Base-by-base conservation (phyloP, 2,888 invertebrate genomes). In the Tubiluchus corallicola region DNA sequence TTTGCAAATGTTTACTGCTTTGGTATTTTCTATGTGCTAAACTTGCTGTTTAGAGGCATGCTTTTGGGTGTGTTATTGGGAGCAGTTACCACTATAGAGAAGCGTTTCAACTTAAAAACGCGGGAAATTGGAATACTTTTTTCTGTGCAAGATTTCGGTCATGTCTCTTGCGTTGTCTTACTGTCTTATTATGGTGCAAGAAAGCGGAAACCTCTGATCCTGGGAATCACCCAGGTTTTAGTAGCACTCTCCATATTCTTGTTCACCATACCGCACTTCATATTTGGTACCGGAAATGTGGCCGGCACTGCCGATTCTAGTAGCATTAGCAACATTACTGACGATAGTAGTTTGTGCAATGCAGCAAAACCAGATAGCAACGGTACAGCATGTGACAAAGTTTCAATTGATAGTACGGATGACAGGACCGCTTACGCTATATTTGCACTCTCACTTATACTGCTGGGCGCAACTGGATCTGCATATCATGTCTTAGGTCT, bases 181-280 rank as follows among this genome's bases (percentile, higher is more conserved):
- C 9, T 29, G 29, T 29, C 29, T 9, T 29, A 44, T 4, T 45
- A 15, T 15, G 44, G 44, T 3, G 4, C 20, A 4, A 9, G 21
- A 5, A 4, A 21, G 4, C 44, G 42, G 20, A 16, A 44, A 17
- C 45, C 44, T 3, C 17, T 20, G 15, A 29, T 29, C 41, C 18
- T 44, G 13, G 44, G 9, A 3, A 4, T 45, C 20, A 41, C 40
- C 4, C 5, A 5, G 3, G 37, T 20, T 9, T 17, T 45, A 13
- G 29, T 15, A 15, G 5, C 5, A 3, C 3, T 44, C 9, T 39
- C 45, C 20, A 29, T 39, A 17, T 45, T 44, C 44, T 39, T 29
- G 3, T 20, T 44, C 15, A 20, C 44, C 3, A 17, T 42, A 16
- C 43, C 43, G 13, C 43, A 42, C 41, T 9, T 42, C 9, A 5